These are phyloP conservation scores for Leptinotarsa tumamoca DNA, from an alignment of 2,888 invertebrate genomes.

Conservation along the genomic window DNA sequence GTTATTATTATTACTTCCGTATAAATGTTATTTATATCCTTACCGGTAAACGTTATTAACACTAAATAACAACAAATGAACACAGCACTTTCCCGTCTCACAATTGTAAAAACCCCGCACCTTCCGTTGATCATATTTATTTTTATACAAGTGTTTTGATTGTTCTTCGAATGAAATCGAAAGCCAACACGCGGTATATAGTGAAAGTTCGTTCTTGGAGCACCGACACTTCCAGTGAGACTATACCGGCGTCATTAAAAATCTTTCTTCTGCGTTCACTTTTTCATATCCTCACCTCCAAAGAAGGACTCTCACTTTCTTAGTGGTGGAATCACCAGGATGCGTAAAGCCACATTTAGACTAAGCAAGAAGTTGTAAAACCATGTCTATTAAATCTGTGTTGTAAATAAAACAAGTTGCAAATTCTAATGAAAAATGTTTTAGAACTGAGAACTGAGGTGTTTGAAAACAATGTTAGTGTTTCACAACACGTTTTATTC, in stretches of 20 bases:
- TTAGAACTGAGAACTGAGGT: too few relatives aligned
- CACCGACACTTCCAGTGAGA: neutral
- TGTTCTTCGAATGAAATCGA: conserved; percentile 8
- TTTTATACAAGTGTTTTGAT: conserved; percentile 6
- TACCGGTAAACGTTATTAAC: conserved; percentile 51
- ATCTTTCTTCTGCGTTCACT: conserved; percentile 5
- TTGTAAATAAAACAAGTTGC: too few relatives aligned
- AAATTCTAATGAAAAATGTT: too few relatives aligned
- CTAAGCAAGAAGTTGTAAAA: too few relatives aligned
- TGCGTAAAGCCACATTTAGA: neutral
- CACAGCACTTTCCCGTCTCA: conserved; percentile 48
- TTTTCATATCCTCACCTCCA: conserved; percentile 12
- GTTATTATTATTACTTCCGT: too few relatives aligned
- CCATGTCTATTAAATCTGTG: too few relatives aligned
- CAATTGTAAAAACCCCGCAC: conserved; percentile 40
- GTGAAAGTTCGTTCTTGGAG: conserved; percentile 22
- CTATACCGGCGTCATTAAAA: conserved; percentile 8
- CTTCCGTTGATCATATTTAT: conserved; percentile 29
- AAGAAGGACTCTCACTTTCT: conserved; percentile 14
- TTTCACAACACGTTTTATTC: too few relatives aligned
- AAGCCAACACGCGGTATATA: neutral
- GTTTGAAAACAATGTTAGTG: too few relatives aligned
- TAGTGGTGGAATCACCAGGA: neutral
- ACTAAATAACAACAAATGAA: conserved; percentile 53
- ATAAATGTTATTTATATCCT: conserved; percentile 35